A percentile compares a stretch with the other conserved stretches of the same genome.
phyloP scores from a whole-genome alignment of 2,888 invertebrate species.

The Dysmachus trigonus region DNA sequence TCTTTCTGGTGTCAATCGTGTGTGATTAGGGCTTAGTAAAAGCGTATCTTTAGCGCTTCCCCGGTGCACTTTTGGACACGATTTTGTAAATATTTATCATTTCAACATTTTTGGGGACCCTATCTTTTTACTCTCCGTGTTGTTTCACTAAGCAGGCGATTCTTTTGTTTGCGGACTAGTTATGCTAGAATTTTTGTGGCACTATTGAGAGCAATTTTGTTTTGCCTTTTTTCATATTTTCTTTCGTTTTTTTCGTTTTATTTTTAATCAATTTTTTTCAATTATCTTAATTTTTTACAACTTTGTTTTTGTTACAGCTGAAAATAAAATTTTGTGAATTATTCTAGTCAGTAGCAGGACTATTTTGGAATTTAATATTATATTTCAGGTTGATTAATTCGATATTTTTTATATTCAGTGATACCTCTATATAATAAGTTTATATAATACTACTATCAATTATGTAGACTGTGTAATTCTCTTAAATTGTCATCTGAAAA shows the following conservation, averaged over 20 bases:
- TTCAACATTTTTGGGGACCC: neutral
- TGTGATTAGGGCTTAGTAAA: neutral
- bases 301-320: neutral
- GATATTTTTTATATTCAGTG: too few species aligned
- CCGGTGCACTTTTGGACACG: neutral
- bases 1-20: neutral
- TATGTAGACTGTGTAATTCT: too few species aligned
- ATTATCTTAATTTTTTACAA: neutral
- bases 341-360: neutral
- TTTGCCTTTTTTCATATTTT: slow-evolving; percentile 25
- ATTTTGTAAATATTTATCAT: slow-evolving; percentile 21
- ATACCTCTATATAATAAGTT: too few species aligned
- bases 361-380: neutral
- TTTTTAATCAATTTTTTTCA: neutral
- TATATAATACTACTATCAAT: too few species aligned
- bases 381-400: too few species aligned
- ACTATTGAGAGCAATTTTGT: slow-evolving; percentile 1
- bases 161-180: neutral
- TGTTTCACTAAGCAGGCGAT: neutral
- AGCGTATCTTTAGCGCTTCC: slow-evolving; percentile 10
- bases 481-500: too few species aligned
- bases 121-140: neutral
- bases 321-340: neutral
- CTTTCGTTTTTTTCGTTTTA: neutral
- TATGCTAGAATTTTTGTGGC: slow-evolving; percentile 32